Base-by-base conservation (phyloP, 2,113 vertebrate genomes). In the Jaculus jaculus region DNA sequence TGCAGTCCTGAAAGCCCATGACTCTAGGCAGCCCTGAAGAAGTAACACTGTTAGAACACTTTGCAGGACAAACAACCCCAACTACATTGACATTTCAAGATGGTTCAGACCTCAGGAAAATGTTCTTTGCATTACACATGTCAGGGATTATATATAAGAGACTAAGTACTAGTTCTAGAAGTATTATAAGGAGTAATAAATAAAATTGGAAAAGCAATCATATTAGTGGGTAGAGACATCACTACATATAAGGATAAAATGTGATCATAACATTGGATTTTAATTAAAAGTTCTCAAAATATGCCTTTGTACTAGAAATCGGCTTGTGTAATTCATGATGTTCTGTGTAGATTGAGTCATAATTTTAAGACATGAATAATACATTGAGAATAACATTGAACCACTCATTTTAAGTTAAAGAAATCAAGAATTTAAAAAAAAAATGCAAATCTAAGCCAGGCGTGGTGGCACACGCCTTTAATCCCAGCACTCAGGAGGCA, bases 351-450 rank as follows among this genome's bases (percentile, higher is more conserved):
- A 28, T 68, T 68, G 23, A 65, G 63, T 65, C 23, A 26, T 26
- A 58, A 61, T 95, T 73, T 95, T 73, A 92, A 88, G 42, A 77
- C 23, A 68, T 75, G 77, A 79, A 72, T 80, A 54, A 82, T 71
- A 84, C 2, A 91, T 5, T 68, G 51, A 10, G 5, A 11, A 34
- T 75, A 42, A 86, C 75, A 83, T 84, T 75, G 16, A 96, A 21
- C 7, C 28, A 88, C 51, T n/a, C 8, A 66, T 51, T 71, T 84
- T 15, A 92, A 68, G 1, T 61, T 88, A 39, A 65, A 39, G 18
- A 83, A 75, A 17, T 37, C 69, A 88, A 74, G 47, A 30, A 75
- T 18, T n/a, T n/a, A n/a, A n/a, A n/a, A n/a, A n/a, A n/a, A n/a
- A n/a, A n/a, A n/a, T n/a, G n/a, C n/a, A n/a, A n/a, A n/a, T n/a